phyloP scores from a whole-genome alignment of 1,140 invertebrate genomes.

The Armadillidium nasatum region DNA sequence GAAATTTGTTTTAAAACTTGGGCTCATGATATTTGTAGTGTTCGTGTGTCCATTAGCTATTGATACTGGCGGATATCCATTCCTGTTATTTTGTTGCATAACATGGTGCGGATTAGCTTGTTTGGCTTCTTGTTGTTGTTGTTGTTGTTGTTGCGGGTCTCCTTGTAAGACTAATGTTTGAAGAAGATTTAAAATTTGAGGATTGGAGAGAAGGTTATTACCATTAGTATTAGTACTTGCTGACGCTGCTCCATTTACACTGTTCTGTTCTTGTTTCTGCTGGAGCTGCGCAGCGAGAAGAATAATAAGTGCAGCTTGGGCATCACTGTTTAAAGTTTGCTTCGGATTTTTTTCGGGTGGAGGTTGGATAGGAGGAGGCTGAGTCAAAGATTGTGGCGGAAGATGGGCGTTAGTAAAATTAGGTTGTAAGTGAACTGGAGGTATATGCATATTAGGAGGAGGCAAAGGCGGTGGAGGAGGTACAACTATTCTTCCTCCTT shows the following conservation, averaged over 20 bases:
- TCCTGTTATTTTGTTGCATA: conserved; percentile 22
- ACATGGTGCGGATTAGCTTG: conserved; percentile 23
- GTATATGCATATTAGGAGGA: not conserved
- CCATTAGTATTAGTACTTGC: conserved; percentile 30
- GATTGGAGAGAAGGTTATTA: conserved; percentile 33
- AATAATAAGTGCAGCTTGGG: conserved; percentile 49
- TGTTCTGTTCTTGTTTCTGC: conserved; percentile 37
- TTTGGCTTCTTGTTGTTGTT: conserved; percentile 24
- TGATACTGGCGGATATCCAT: conserved; percentile 6
- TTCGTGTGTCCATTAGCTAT: not conserved
- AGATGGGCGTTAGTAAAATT: not conserved
- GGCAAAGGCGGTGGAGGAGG: not conserved
- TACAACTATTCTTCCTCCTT: not conserved
- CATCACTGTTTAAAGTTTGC: conserved; percentile 44
- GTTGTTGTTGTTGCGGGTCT: conserved; percentile 25
- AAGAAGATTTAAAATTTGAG: conserved; percentile 33
- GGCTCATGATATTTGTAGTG: not conserved
- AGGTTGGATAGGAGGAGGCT: conserved; percentile 30
- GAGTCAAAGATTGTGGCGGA: conserved; percentile 29
- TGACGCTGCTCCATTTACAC: not conserved
- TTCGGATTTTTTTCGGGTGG: conserved; percentile 1
- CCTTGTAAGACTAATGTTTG: conserved; percentile 35
- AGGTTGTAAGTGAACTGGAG: not conserved
- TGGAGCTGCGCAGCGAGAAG: conserved; percentile 49
- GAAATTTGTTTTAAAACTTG: not conserved